A percentile compares a stretch with the other conserved stretches of the same genome.
Conservation (phyloP, 1,140 invertebrate genomes). For the Drosophila subobscura region DNA sequence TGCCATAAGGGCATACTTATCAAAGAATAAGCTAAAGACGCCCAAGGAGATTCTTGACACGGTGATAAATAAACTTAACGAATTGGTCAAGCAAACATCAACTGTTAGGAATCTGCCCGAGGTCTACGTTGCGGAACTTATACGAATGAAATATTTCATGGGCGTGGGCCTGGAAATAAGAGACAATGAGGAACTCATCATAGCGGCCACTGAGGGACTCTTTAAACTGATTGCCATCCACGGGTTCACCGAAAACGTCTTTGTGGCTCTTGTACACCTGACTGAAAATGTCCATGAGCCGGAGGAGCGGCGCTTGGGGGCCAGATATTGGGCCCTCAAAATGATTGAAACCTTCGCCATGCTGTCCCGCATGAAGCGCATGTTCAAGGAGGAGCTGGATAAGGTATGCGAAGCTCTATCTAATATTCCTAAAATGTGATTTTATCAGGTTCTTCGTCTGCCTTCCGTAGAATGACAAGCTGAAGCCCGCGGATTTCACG, state of each 20-base stretch:
- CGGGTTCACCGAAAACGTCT: slow-evolving; percentile 69
- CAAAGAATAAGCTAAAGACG: slow-evolving; percentile 40
- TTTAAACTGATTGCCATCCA: slow-evolving; percentile 69
- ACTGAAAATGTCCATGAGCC: slow-evolving; percentile 53
- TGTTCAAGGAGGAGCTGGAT: slow-evolving; percentile 74
- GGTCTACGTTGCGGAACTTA: slow-evolving; percentile 43
- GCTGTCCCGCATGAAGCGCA: slow-evolving; percentile 69
- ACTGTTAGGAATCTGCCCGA: slow-evolving; percentile 60
- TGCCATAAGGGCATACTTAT: slow-evolving; percentile 48
- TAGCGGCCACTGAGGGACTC: slow-evolving; percentile 53
- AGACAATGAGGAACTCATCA: slow-evolving; percentile 52
- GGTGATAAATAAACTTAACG: slow-evolving; percentile 38
- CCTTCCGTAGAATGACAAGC: slow-evolving; percentile 50
- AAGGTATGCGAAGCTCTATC: slow-evolving; percentile 45
- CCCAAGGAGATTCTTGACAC: slow-evolving; percentile 37
- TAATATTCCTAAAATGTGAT: background rate
- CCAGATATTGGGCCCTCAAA: slow-evolving; percentile 73
- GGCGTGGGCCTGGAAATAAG: slow-evolving; percentile 25
- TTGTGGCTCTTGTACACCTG: slow-evolving; percentile 60
- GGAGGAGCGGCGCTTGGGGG: slow-evolving; percentile 40
- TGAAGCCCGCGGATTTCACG: slow-evolving; percentile 57
- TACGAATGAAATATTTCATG: slow-evolving; percentile 73
- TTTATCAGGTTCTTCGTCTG: background rate
- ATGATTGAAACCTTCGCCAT: slow-evolving; percentile 65
- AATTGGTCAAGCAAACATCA: slow-evolving; percentile 37